Conservation (phyloP, 2,888 invertebrate species). For the Caenorhabditis panamensis region DNA sequence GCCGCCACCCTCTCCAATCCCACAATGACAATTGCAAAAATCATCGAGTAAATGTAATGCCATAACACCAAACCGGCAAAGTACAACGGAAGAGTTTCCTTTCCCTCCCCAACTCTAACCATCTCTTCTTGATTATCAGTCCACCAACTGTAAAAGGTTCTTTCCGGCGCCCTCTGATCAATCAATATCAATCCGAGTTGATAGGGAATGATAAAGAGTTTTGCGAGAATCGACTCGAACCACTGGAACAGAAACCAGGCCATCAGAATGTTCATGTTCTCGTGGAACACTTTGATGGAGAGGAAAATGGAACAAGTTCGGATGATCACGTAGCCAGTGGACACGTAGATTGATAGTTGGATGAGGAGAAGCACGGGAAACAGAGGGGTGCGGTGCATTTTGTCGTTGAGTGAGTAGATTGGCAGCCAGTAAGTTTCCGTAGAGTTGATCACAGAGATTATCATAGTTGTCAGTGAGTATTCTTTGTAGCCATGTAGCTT, state of each 20-base stretch:
- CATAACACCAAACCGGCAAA: constrained; percentile 38
- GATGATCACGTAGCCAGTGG: constrained; percentile 18
- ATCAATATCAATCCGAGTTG: constrained; percentile 28
- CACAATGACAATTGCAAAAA: constrained; percentile 34
- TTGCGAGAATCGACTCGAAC: constrained; percentile 39
- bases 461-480: too few relatives aligned
- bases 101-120: constrained; percentile 9
- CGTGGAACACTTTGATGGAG: constrained; percentile 25
- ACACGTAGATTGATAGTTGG: constrained; percentile 11
- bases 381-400: not conserved
- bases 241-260: constrained; percentile 20
- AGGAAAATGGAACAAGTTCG: constrained; percentile 23
- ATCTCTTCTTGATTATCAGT: constrained; percentile 28
- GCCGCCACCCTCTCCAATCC: constrained; percentile 33
- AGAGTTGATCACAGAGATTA: too few relatives aligned
- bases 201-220: constrained; percentile 30
- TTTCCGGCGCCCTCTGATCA: not conserved
- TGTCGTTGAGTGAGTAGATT: constrained; percentile 20
- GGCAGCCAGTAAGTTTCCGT: constrained; percentile 50
- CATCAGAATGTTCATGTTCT: constrained; percentile 39
- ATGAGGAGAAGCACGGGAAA: not conserved
- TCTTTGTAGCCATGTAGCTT: too few relatives aligned
- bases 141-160: constrained; percentile 41
- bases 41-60: constrained; percentile 55
- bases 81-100: constrained; percentile 9